Percentiles rank a stretch among this genome's conserved stretches.
These are phyloP conservation scores for Drosophila setosimentum DNA, from an alignment of 2,888 invertebrate species.

Conservation along the genomic window DNA sequence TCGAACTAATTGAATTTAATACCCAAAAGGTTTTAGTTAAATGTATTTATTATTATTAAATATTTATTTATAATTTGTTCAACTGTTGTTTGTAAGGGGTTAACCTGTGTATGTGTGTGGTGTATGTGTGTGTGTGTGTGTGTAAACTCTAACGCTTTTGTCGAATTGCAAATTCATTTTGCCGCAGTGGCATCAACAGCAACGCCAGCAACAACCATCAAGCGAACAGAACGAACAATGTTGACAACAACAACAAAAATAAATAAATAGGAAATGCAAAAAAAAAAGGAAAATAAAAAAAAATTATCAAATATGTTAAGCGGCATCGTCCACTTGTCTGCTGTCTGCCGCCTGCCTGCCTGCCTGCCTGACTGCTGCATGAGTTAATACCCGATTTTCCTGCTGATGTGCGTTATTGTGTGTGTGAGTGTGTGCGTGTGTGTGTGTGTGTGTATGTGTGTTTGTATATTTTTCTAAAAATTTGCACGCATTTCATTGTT, in stretches of 20 bases:
- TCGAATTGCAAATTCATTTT: conserved; percentile 51
- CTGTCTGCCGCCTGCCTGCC: conserved; percentile 32
- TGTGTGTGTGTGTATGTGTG: conserved; percentile 33
- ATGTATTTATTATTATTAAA: not conserved
- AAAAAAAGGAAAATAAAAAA: conserved; percentile 15
- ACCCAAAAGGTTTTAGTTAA: not conserved
- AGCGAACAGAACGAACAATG: conserved; percentile 62
- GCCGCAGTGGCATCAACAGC: conserved; percentile 32
- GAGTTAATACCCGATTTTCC: conserved; percentile 63
- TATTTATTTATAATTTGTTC: not conserved
- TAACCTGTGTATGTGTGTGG: conserved; percentile 32
- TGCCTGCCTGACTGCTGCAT: conserved; percentile 53
- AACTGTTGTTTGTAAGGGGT: conserved; percentile 37
- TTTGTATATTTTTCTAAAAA: conserved; percentile 79
- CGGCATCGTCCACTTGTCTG: conserved; percentile 41
- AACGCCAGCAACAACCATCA: conserved; percentile 30
- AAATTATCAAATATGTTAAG: conserved; percentile 77
- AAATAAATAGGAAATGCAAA: conserved; percentile 12
- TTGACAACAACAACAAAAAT: conserved; percentile 34
- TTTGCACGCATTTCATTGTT: conserved; percentile 78
- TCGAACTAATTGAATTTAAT: not conserved
- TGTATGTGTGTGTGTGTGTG: conserved; percentile 11
- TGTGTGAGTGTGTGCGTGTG: conserved; percentile 11
- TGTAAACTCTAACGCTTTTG: conserved; percentile 36
- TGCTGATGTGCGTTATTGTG: not conserved